Evolutionary conservation across 2,113 vertebrate species (phyloP), one percentile per base, ranked within the genome.

Genomic region (Naja naja): DNA sequence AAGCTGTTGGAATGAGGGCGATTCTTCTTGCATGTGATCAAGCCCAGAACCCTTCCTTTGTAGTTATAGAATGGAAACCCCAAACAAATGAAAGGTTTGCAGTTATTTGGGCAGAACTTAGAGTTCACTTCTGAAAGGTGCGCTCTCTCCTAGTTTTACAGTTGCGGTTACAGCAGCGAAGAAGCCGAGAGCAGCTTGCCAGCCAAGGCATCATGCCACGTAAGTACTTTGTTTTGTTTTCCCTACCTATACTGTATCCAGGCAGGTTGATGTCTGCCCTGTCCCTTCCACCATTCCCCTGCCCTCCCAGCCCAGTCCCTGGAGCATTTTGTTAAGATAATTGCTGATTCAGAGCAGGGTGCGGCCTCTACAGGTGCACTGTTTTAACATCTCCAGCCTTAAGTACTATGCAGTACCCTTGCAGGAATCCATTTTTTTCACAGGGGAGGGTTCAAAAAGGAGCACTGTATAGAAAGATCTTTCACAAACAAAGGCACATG

Each of bases 151-250:
- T 97, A 99, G 99, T 99, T 97, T 98, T 99, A 95, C 99, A 99
- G 99, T 98, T 99, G 96, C 98, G 99, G 96, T 99, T 99, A 97
- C 99, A 99, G 97, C 99, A 99, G 98, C 98, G 99, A 96, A 98
- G 98, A 97, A 99, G 98, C 94, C 98, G 99, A 95, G 99, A 99
- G 97, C 98, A 99, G 97, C 98, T 99, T 97, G 98, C 98, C 97
- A 98, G 98, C 97, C 98, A 98, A 97, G 98, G 98, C 98, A 98
- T 99, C 98, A 99, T 99, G 99, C 98, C 99, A 97, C 98, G 99
- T 99, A 98, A 99, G 99, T 99, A 97, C 4, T 45, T 18, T 0
- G 11, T n/a, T 12, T 25, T 45, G 94, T 92, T 86, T 49, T 2
- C 53, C 58, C 0, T 69, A 43, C 54, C 74, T 8, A 27, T 7